Evolutionary conservation across 2,113 vertebrate species (phyloP).

Genomic region (Anarrhichthys ocellatus): DNA sequence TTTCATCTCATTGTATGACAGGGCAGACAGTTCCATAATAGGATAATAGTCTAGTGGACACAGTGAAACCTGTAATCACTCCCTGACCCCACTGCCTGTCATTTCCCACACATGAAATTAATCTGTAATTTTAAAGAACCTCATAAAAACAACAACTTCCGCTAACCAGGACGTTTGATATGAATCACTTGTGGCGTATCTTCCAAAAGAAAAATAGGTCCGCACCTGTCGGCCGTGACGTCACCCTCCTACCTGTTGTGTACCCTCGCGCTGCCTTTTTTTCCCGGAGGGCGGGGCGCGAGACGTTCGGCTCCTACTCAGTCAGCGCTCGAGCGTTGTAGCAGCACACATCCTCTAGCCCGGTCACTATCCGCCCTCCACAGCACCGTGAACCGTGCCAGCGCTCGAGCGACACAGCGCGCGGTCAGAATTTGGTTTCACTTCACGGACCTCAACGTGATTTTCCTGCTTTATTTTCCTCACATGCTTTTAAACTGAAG

Average conservation of each 20-base stretch:
- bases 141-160: background rate
- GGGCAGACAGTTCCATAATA: background rate
- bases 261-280: background rate
- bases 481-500: background rate
- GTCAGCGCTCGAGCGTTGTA: background rate
- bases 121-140: background rate
- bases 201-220: background rate
- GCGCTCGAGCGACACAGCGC: constrained; percentile 14
- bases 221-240: constrained; percentile 57
- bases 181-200: background rate
- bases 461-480: background rate
- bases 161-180: background rate
- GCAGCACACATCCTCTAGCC: constrained; percentile 33
- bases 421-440: background rate
- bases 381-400: background rate
- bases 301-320: background rate
- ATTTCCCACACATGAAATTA: background rate
- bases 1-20: constrained; percentile 12
- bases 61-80: background rate
- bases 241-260: constrained; percentile 67
- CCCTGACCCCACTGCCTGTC: background rate
- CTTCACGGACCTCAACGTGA: background rate
- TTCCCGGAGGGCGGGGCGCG: constrained; percentile 67
- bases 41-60: background rate
- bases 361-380: constrained; percentile 1